Percentiles rank a stretch among this genome's conserved stretches.
Evolutionary conservation across 2,797 vertebrate species (phyloP).

Genomic region (Myiothlypis chrysogaster): DNA sequence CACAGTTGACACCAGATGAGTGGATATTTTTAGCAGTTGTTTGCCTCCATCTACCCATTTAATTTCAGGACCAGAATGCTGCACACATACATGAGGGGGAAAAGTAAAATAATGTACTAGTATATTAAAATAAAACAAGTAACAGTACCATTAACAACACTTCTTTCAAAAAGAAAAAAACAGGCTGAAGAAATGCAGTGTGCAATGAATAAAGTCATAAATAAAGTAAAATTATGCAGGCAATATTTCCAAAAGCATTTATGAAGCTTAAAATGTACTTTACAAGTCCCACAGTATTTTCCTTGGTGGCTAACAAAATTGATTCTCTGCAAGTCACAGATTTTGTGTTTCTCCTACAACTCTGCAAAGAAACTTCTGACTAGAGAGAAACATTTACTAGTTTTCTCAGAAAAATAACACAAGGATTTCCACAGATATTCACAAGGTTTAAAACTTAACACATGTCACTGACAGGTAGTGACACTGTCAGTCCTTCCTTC

Average conservation of each 20-base stretch:
- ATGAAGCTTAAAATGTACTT: slow-evolving; percentile 5
- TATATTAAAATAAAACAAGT: neutral
- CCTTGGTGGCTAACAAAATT: neutral
- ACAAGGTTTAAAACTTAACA: neutral
- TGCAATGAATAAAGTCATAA: slow-evolving; percentile 50
- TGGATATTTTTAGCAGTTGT: slow-evolving; percentile 87
- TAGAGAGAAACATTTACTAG: neutral
- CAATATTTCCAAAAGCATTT: slow-evolving; percentile 30
- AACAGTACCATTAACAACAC: neutral
- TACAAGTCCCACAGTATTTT: neutral
- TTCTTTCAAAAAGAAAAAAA: neutral
- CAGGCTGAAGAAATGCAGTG: slow-evolving; percentile 25
- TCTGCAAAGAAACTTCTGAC: neutral
- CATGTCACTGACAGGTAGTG: neutral
- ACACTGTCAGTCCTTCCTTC: neutral
- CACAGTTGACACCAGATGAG: slow-evolving; percentile 94
- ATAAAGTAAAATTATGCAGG: slow-evolving; percentile 27
- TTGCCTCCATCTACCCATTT: slow-evolving; percentile 98
- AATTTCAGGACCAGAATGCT: slow-evolving; percentile 91
- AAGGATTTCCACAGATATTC: neutral
- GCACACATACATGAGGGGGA: neutral
- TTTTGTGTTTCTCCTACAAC: neutral
- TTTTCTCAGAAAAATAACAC: neutral
- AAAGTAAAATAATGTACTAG: neutral
- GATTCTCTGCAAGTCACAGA: neutral